Evolutionary conservation across 2,113 vertebrate species (phyloP).

Genomic region (Hucho hucho): DNA sequence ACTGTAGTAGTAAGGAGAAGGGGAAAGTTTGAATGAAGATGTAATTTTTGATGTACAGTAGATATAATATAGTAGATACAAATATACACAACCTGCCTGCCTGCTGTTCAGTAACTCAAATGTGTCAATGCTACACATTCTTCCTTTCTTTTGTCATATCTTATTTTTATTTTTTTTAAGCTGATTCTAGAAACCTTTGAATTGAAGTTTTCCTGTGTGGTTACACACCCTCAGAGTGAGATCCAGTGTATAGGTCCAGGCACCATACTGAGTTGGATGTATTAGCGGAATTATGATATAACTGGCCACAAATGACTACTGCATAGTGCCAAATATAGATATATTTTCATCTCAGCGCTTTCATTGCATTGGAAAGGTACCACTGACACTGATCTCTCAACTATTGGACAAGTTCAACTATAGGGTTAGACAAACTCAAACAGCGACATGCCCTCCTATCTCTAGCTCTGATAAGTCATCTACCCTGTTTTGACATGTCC

Average conservation of each 20-base stretch:
- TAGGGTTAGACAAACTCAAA: not conserved
- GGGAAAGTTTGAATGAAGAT: not conserved
- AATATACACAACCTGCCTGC: not conserved
- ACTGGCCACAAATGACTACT: conserved; percentile 48
- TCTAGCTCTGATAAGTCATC: not conserved
- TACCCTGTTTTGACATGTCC: not conserved
- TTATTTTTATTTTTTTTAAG: conserved; percentile 21
- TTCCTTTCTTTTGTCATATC: conserved; percentile 23
- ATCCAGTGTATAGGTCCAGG: conserved; percentile 34
- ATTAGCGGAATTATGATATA: conserved; percentile 29
- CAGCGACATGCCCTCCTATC: not conserved
- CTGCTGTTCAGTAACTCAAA: conserved; percentile 6
- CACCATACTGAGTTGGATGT: conserved; percentile 23
- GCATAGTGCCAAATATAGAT: conserved; percentile 62
- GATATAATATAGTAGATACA: not conserved
- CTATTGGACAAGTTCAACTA: not conserved
- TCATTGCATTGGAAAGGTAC: not conserved
- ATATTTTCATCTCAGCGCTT: not conserved
- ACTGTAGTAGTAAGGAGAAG: conserved; percentile 13
- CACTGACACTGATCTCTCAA: not conserved
- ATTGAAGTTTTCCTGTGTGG: conserved; percentile 21
- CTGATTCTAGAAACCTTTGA: conserved; percentile 27
- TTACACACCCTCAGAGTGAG: not conserved
- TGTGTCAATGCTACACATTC: conserved; percentile 43
- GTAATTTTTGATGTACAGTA: not conserved